A percentile compares a stretch with the other conserved stretches of the same genome.
Conservation (phyloP, 2,113 vertebrate species). For the Phalacrocorax aristotelis region DNA sequence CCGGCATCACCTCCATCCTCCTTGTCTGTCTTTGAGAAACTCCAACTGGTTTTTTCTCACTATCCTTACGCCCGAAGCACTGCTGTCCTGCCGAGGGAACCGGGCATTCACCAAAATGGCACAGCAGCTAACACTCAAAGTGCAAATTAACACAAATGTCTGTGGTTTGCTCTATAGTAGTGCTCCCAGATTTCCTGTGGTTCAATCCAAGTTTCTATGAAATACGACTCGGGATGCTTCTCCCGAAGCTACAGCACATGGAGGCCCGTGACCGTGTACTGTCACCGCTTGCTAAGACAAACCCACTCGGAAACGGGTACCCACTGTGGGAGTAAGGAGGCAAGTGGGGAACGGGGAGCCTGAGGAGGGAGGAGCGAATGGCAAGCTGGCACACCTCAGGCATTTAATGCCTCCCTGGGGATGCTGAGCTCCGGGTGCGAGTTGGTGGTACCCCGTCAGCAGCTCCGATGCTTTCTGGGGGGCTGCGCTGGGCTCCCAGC, state of each 20-base stretch:
- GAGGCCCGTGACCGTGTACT: neutral
- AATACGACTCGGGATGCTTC: neutral
- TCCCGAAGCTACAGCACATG: neutral
- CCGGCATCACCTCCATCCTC: fast-evolving
- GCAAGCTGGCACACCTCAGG: neutral
- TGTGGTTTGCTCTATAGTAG: neutral
- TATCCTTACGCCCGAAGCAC: neutral
- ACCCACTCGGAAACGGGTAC: fast-evolving
- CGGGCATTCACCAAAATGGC: neutral
- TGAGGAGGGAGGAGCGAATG: neutral
- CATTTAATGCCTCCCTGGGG: neutral
- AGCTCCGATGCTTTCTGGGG: neutral
- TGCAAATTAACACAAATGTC: neutral
- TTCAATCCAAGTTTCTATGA: neutral
- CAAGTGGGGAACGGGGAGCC: neutral
- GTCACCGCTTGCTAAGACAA: neutral
- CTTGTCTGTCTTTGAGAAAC: neutral
- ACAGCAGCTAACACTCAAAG: neutral
- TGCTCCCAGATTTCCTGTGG: neutral
- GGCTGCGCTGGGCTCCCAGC: neutral
- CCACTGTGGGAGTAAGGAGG: neutral
- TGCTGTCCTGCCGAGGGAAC: neutral
- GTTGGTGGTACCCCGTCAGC: neutral
- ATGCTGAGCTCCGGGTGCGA: neutral
- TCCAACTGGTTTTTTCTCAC: neutral